Percentiles rank a stretch among this genome's conserved stretches.
Conservation (phyloP, 2,113 vertebrate species). For the Aplodontia rufa region DNA sequence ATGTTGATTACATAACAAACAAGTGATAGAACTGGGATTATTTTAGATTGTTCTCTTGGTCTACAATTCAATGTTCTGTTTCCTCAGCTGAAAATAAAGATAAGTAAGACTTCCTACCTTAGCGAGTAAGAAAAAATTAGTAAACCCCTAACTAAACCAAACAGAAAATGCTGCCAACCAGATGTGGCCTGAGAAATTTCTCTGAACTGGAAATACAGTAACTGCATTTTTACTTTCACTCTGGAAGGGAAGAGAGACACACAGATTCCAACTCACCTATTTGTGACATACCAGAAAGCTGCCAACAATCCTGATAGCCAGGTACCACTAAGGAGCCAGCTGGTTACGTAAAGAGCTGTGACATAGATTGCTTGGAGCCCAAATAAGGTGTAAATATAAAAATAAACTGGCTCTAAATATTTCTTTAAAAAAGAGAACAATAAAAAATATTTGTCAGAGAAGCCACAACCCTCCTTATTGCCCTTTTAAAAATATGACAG, state of each 20-base stretch:
- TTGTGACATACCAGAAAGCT: slow-evolving; percentile 95
- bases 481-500: not conserved
- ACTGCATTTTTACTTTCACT: no score
- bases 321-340: slow-evolving; percentile 95
- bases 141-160: not conserved
- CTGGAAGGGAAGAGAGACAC: not conserved
- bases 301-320: slow-evolving; percentile 94
- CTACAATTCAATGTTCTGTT: not conserved
- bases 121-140: not conserved
- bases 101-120: not conserved
- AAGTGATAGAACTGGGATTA: not conserved
- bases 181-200: not conserved
- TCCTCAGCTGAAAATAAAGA: not conserved
- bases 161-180: not conserved
- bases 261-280: slow-evolving; percentile 88
- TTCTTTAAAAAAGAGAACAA: slow-evolving; percentile 85
- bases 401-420: slow-evolving; percentile 96
- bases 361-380: slow-evolving; percentile 95
- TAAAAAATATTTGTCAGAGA: not conserved
- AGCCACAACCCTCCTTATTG: not conserved
- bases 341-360: slow-evolving; percentile 93
- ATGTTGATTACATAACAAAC: not conserved
- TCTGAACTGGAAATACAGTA: not conserved
- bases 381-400: slow-evolving; percentile 99
- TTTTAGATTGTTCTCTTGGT: not conserved